Evolutionary conservation across 2,113 vertebrate species (phyloP).

Genomic region (Seriola dumerili): DNA sequence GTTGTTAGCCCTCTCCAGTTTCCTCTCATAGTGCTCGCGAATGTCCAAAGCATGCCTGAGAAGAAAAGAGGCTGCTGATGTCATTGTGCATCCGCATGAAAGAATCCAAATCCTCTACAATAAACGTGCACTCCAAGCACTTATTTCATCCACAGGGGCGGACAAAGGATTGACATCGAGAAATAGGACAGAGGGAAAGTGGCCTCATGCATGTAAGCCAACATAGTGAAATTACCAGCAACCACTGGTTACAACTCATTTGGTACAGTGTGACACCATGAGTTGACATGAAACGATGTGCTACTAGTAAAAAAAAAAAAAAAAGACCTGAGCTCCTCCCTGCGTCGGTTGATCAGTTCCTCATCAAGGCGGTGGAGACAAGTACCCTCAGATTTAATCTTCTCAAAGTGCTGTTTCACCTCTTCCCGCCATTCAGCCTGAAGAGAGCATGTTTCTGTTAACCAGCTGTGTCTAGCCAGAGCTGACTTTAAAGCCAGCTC

Average conservation of each 20-base stretch:
- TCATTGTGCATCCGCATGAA: slow-evolving; percentile 61
- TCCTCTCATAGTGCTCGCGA: slow-evolving; percentile 97
- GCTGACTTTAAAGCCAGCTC: neutral
- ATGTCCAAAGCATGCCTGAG: slow-evolving; percentile 95
- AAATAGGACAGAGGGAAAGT: slow-evolving; percentile 33
- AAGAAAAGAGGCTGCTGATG: slow-evolving; percentile 52
- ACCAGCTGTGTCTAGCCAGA: slow-evolving; percentile 10
- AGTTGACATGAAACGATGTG: neutral
- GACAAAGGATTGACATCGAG: slow-evolving; percentile 35
- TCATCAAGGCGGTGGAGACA: slow-evolving; percentile 97
- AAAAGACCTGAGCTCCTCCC: slow-evolving; percentile 94
- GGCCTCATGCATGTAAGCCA: slow-evolving; percentile 17
- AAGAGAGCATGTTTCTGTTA: slow-evolving; percentile 63
- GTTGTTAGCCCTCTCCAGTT: slow-evolving; percentile 96
- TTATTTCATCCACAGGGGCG: slow-evolving; percentile 22
- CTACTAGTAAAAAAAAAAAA: neutral
- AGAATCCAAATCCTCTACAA: slow-evolving; percentile 53
- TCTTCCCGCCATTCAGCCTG: slow-evolving; percentile 98
- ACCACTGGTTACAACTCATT: neutral
- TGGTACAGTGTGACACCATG: neutral
- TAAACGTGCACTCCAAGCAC: slow-evolving; percentile 37
- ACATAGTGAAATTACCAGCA: neutral
- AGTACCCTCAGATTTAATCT: slow-evolving; percentile 98
- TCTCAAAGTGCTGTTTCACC: slow-evolving; percentile 98
- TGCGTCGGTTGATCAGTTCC: slow-evolving; percentile 93